Percentiles rank a stretch among this genome's conserved stretches.
Conservation (phyloP, 2,888 invertebrate genomes). For the Caenorhabditis sulstoni region DNA sequence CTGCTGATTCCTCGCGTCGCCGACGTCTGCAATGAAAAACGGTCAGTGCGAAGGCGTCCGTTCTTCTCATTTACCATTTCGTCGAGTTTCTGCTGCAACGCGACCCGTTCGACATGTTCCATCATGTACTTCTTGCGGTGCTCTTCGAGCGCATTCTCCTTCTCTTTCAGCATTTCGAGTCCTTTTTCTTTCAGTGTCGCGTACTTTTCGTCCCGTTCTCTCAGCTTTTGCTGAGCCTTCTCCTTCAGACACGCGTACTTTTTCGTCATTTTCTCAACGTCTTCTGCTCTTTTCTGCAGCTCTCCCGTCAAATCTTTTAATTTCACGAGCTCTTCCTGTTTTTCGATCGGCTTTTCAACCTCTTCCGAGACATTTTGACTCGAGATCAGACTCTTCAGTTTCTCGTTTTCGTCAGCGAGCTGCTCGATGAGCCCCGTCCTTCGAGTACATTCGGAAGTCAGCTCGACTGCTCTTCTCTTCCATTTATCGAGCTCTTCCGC, state of each 20-base stretch:
- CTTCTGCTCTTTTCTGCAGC: constrained; percentile 4
- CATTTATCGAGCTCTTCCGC: background rate
- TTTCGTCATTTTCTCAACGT: background rate
- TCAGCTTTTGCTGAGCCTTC: background rate
- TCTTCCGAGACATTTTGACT: background rate
- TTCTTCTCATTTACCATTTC: constrained; percentile 5
- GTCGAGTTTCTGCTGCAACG: constrained; percentile 4
- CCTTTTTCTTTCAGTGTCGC: background rate
- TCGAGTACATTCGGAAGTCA: too few relatives aligned
- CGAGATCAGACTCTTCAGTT: background rate
- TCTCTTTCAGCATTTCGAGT: background rate
- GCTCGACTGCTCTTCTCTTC: background rate
- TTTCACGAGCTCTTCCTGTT: background rate
- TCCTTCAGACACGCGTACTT: background rate
- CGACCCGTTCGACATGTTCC: background rate
- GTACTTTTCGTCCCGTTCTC: background rate
- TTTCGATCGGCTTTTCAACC: background rate
- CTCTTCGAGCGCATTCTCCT: background rate
- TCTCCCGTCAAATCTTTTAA: background rate
- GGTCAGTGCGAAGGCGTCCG: background rate
- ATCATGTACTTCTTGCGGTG: background rate
- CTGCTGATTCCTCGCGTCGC: background rate
- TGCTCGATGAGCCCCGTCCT: too few relatives aligned
- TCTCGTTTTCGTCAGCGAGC: too few relatives aligned
- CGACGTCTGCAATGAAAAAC: background rate